Percentiles rank a stretch among this genome's conserved stretches.
These are phyloP conservation scores for Tetragonisca angustula DNA, from an alignment of 2,888 invertebrate species.

Conservation along the genomic window DNA sequence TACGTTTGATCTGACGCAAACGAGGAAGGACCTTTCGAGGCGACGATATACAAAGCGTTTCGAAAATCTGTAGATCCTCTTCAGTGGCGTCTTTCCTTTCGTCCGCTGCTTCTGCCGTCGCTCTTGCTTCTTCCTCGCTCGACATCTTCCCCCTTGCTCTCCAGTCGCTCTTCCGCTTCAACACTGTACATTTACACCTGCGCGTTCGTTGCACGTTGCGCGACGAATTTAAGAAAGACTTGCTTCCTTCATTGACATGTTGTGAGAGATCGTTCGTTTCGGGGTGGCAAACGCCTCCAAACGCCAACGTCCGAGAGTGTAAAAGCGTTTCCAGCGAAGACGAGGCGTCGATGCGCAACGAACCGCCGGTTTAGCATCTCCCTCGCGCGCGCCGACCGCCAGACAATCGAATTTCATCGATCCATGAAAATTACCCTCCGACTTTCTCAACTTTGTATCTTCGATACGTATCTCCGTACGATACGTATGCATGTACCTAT, in stretches of 20 bases:
- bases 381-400: constrained; percentile 27
- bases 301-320: constrained; percentile 2
- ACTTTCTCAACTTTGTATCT: neutral
- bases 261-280: neutral
- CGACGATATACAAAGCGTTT: constrained; percentile 87
- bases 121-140: constrained; percentile 50
- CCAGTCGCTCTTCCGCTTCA: neutral
- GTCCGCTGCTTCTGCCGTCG: constrained; percentile 1
- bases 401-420: constrained; percentile 75
- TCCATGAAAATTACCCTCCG: constrained; percentile 45
- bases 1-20: neutral
- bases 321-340: constrained; percentile 61
- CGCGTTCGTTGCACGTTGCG: neutral
- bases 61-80: constrained; percentile 91
- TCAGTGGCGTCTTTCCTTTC: constrained; percentile 77
- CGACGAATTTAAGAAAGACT: constrained; percentile 3
- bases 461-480: neutral
- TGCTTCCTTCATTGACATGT: constrained; percentile 11
- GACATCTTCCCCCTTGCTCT: constrained; percentile 44
- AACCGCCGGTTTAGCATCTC: constrained; percentile 48
- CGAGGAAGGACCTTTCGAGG: constrained; percentile 84
- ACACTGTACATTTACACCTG: neutral
- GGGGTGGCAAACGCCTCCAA: neutral
- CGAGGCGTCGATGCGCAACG: constrained; percentile 62
- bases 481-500: no score